These are phyloP conservation scores for Graphium colonna DNA, from an alignment of 2,888 invertebrate species.

Conservation along the genomic window DNA sequence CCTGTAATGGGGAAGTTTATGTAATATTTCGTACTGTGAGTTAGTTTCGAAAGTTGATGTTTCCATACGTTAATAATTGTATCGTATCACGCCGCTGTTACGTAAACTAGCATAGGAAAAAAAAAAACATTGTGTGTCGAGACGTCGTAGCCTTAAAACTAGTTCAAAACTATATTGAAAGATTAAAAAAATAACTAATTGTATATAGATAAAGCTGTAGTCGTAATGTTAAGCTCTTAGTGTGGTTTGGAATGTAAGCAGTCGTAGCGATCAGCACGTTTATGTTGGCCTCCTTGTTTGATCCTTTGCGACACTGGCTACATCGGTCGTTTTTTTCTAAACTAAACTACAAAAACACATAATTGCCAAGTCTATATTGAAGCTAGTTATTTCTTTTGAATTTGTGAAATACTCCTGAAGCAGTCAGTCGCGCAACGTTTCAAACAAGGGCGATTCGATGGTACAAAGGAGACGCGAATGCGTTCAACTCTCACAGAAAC, in stretches of 20 bases:
- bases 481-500: constrained; percentile 9
- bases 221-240: constrained; percentile 63
- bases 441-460: constrained; percentile 39
- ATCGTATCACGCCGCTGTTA: constrained; percentile 55
- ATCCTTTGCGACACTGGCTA: constrained; percentile 35
- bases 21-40: constrained; percentile 14
- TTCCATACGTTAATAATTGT: constrained; percentile 28
- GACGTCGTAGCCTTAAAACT: constrained; percentile 78
- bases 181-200: constrained; percentile 49
- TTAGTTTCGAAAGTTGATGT: constrained; percentile 27
- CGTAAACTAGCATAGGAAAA: constrained; percentile 48
- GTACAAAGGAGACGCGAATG: constrained; percentile 51
- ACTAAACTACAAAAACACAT: neutral
- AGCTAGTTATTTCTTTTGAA: neutral
- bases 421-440: constrained; percentile 34
- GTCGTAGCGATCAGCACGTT: constrained; percentile 52
- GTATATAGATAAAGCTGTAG: constrained; percentile 67
- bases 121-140: constrained; percentile 62
- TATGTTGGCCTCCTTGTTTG: constrained; percentile 40
- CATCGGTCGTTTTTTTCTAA: neutral
- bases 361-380: neutral
- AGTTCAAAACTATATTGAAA: constrained; percentile 76
- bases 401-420: too few relatives aligned
- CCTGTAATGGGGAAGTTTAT: constrained; percentile 24
- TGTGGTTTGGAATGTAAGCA: constrained; percentile 56